Percentiles rank a stretch among this genome's conserved stretches.
Conservation (phyloP, 2,888 invertebrate genomes). For the Scrobipalpa costella region DNA sequence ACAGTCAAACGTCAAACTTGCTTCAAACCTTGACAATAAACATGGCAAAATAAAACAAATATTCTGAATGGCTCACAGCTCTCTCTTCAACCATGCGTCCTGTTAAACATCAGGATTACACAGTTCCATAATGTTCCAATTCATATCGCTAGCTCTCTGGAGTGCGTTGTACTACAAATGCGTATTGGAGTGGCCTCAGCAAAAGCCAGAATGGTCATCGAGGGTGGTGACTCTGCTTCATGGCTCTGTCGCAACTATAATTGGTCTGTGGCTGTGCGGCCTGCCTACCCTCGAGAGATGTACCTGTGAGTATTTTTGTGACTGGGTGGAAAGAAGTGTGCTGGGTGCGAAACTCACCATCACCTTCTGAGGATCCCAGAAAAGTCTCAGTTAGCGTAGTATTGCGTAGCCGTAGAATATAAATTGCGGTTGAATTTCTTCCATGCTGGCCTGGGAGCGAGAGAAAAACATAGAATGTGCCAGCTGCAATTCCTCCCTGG, state of each 20-base stretch:
- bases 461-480: no score
- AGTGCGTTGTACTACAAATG: constrained; percentile 52
- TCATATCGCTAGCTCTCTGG: constrained; percentile 67
- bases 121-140: constrained; percentile 44
- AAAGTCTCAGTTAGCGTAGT: no score
- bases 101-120: background rate
- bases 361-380: no score
- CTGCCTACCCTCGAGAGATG: constrained; percentile 43
- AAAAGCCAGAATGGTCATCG: constrained; percentile 63
- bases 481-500: no score
- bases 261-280: constrained; percentile 60
- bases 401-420: no score
- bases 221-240: constrained; percentile 63
- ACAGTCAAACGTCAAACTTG: background rate
- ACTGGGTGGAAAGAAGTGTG: background rate
- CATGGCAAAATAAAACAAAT: background rate
- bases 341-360: no score
- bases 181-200: constrained; percentile 36
- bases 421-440: no score
- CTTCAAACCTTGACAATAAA: background rate
- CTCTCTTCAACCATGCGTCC: background rate
- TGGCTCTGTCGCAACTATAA: constrained; percentile 55
- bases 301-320: constrained; percentile 50
- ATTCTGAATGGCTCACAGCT: background rate
- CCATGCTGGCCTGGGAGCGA: no score